phyloP scores from a whole-genome alignment of 2,888 invertebrate genomes.

The Ferdinandea cuprea region DNA sequence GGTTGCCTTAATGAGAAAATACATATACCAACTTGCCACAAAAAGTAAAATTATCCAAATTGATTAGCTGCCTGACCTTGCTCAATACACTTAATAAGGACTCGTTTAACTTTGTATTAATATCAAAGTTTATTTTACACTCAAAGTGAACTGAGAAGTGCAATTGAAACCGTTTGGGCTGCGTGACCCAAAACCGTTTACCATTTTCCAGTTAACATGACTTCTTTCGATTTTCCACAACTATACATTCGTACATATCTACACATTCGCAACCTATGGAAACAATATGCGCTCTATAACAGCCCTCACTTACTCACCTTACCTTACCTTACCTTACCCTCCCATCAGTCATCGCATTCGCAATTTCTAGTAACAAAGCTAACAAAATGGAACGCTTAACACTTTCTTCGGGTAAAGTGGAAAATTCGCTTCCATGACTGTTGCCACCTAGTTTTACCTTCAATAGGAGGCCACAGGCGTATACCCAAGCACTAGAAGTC shows the following conservation, averaged over 20 bases:
- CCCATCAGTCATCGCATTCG: constrained; percentile 1
- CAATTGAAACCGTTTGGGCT: constrained; percentile 12
- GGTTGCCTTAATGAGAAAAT: too few species aligned
- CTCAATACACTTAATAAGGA: neutral
- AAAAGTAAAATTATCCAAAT: neutral
- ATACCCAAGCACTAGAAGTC: constrained; percentile 7
- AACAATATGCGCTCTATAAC: neutral
- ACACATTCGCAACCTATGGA: constrained; percentile 1
- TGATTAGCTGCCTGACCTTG: neutral
- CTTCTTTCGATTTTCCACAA: constrained; percentile 25
- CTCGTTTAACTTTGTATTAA: neutral
- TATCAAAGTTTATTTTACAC: neutral
- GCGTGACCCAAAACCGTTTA: constrained; percentile 47
- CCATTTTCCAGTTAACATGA: constrained; percentile 38
- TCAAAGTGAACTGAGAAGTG: constrained; percentile 27
- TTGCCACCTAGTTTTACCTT: neutral
- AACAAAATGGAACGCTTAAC: constrained; percentile 49
- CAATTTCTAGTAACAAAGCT: constrained; percentile 9
- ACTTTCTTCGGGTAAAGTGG: constrained; percentile 42
- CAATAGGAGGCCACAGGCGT: constrained; percentile 8
- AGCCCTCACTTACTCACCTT: constrained; percentile 8
- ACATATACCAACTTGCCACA: too few species aligned
- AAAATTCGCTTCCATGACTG: constrained; percentile 1
- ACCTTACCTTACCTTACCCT: constrained; percentile 15
- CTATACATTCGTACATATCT: neutral